Conservation (phyloP, 1,140 invertebrate genomes). For the Solenopsis fugax region DNA sequence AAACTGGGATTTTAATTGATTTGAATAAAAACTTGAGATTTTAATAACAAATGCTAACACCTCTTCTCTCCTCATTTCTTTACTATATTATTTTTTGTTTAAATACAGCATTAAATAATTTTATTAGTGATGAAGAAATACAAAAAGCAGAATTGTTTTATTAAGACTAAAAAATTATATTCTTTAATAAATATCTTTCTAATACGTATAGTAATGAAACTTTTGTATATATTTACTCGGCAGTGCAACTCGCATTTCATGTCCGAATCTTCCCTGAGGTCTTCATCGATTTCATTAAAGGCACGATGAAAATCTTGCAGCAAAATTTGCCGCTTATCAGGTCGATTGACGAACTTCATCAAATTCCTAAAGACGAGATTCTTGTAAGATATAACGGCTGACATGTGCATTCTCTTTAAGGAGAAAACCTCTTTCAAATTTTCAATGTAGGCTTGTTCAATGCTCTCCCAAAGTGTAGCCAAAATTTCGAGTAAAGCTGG, state of each 20-base stretch:
- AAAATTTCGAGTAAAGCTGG: conserved; percentile 82
- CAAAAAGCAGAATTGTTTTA: background rate
- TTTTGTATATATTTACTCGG: conserved; percentile 56
- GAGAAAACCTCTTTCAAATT: conserved; percentile 87
- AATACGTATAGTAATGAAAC: background rate
- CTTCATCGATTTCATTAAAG: conserved; percentile 87
- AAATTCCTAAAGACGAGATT: conserved; percentile 86
- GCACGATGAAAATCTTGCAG: conserved; percentile 86
- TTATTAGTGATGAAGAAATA: background rate
- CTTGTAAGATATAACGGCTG: conserved; percentile 86
- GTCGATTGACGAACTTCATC: conserved; percentile 86
- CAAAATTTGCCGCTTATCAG: conserved; percentile 87
- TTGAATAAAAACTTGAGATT: background rate
- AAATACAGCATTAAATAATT: background rate
- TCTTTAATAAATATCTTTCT: background rate
- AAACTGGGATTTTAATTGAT: background rate
- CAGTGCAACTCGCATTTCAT: conserved; percentile 85
- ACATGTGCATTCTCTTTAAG: conserved; percentile 86
- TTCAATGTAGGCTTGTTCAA: conserved; percentile 87
- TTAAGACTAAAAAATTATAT: conserved; percentile 12
- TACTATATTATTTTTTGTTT: background rate
- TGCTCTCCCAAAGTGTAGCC: conserved; percentile 87
- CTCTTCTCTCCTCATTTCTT: background rate
- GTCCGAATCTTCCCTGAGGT: conserved; percentile 86
- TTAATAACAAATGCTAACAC: background rate